phyloP scores from a whole-genome alignment of 2,797 vertebrate genomes.

The Coccyzus lansbergi region DNA sequence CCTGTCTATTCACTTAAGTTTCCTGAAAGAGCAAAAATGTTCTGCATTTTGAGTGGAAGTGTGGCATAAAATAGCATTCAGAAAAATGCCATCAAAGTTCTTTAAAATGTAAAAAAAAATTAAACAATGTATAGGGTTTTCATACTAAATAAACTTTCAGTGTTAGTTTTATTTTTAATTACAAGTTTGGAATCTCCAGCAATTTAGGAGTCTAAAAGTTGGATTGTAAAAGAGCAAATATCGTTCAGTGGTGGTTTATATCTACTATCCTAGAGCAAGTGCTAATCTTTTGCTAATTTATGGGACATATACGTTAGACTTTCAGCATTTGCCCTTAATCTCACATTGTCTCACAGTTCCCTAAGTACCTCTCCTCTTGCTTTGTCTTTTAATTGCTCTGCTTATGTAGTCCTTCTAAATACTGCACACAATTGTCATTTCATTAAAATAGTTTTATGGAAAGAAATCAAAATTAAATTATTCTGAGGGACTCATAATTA shows the following conservation, averaged over 20 bases:
- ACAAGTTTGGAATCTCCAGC: background rate
- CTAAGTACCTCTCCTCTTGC: background rate
- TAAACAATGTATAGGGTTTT: background rate
- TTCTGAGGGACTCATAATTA: background rate
- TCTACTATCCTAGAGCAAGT: background rate
- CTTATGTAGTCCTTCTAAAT: background rate
- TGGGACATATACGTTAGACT: background rate
- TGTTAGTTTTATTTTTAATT: background rate
- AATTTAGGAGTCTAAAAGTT: background rate
- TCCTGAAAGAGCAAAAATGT: background rate
- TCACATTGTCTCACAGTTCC: background rate
- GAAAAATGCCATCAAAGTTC: background rate
- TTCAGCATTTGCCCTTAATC: background rate
- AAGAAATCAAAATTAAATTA: background rate
- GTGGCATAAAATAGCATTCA: background rate
- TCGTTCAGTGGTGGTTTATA: background rate
- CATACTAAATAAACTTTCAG: background rate
- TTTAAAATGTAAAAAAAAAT: background rate
- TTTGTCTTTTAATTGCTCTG: background rate
- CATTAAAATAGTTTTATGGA: background rate
- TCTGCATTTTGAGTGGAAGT: background rate
- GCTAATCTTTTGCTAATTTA: background rate
- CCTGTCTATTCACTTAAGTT: background rate
- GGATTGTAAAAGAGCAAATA: background rate
- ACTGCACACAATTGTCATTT: background rate